phyloP scores from a whole-genome alignment of 35 echinoderm and acorn worm genomes.

The Apostichopus parvimensis region DNA sequence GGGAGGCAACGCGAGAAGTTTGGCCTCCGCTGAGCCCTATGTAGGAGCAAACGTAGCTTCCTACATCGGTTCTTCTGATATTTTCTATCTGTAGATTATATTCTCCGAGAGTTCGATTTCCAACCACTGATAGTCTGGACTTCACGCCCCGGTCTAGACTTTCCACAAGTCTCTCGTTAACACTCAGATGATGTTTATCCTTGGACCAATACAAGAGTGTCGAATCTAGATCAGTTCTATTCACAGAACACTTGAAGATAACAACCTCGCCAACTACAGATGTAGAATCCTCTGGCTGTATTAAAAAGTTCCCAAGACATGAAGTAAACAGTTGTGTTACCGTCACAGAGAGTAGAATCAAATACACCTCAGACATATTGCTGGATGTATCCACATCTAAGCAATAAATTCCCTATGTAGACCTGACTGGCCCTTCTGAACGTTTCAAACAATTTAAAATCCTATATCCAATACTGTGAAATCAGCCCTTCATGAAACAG shows the following conservation, averaged over 20 bases:
- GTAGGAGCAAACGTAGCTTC: conserved; percentile 73
- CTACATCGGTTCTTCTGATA: conserved; percentile 62
- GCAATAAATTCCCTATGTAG: neutral
- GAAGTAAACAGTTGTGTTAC: neutral
- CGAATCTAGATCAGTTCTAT: conserved; percentile 1
- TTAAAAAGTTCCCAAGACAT: conserved; percentile 23
- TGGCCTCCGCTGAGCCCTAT: conserved; percentile 51
- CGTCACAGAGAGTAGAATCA: neutral
- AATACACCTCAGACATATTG: neutral
- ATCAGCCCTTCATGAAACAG: no score
- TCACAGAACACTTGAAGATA: conserved; percentile 9
- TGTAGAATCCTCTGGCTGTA: conserved; percentile 32
- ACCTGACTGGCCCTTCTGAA: neutral
- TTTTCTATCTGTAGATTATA: conserved; percentile 69
- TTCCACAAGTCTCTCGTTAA: conserved; percentile 44
- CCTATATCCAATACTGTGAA: no score
- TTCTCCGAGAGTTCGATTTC: conserved; percentile 68
- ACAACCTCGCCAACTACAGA: conserved; percentile 30
- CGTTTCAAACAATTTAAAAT: neutral
- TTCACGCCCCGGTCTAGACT: conserved; percentile 55
- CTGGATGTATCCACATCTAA: neutral
- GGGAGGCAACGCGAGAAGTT: conserved; percentile 43
- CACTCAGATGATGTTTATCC: conserved; percentile 66
- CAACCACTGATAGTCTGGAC: conserved; percentile 63
- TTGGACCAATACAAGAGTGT: conserved; percentile 70